A percentile compares a stretch with the other conserved stretches of the same genome.
Evolutionary conservation across 2,113 vertebrate genomes (phyloP).

Genomic region (Origma solitaria): DNA sequence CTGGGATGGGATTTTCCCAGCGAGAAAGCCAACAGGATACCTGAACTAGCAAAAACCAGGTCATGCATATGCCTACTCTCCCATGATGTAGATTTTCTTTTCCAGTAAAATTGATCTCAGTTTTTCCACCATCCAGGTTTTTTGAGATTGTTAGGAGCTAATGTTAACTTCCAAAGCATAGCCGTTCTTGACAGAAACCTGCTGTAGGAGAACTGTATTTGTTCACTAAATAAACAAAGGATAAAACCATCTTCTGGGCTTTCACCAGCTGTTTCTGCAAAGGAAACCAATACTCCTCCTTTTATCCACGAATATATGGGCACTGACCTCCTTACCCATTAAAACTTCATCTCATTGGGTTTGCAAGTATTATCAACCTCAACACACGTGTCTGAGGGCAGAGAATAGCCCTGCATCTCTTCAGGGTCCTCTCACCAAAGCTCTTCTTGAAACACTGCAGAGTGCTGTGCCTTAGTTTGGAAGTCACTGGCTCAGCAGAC

Average conservation of each 20-base stretch:
- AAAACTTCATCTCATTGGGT: neutral
- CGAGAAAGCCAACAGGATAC: neutral
- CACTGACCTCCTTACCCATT: neutral
- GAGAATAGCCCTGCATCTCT: neutral
- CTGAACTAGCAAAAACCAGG: neutral
- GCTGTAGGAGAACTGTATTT: neutral
- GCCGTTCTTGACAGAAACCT: neutral
- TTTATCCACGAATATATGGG: neutral
- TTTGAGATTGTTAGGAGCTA: neutral
- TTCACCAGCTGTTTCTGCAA: neutral
- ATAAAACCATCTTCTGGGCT: neutral
- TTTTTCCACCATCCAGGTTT: neutral
- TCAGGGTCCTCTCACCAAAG: neutral
- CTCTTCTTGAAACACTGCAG: neutral
- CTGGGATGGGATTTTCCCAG: neutral
- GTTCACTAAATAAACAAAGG: neutral
- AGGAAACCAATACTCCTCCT: neutral
- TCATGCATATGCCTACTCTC: neutral
- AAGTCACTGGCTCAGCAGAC: neutral
- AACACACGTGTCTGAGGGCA: neutral
- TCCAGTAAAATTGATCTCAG: neutral
- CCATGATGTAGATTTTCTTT: neutral
- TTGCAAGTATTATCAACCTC: neutral
- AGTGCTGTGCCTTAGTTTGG: neutral
- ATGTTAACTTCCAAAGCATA: neutral